Base-by-base conservation (phyloP, 2,888 invertebrate species). In the Xiphydria camelus region DNA sequence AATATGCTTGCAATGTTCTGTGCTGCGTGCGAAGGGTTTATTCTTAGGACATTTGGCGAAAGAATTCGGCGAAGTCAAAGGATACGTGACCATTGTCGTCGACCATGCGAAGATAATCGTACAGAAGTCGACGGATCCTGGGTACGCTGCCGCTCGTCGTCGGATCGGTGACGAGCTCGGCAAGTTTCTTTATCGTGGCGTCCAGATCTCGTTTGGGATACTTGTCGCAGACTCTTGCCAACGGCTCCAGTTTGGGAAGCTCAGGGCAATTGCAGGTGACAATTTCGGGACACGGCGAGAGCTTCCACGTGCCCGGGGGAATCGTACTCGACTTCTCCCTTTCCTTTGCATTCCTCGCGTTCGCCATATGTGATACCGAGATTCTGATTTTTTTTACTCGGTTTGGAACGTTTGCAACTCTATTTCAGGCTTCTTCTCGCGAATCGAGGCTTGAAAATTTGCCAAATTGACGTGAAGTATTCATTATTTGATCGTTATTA, bases 51-150 rank as follows among this genome's bases (percentile, higher is more conserved):
- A 4, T 26, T 3, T n/a, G 5, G 0, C 14, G n/a, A 26, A 5
- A 3, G 10, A 26, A 6, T 2, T 2, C 6, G 14, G 5, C 10
- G 4, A 26, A 26, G 2, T 21, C 14, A 10, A 68, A 70, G 68
- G 70, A 70, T 72, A 72, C 72, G 26, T 57, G 70, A 49, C 62
- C 69, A 6, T 41, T 23, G 17, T 46, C 20, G 31, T 39, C 57
- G 9, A 56, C 43, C 31, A 58, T 41, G 9, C 37, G 31, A 5
- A 68, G 39, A 42, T 64, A 64, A 45, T 59, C 48, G 4, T 51
- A 31, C 1, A 72, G 33, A 17, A 69, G 51, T 36, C 53, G 50
- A 34, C 44, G 45, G 39, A 69, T 63, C 44, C 67, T 51, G 2
- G 39, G 6, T 12, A 42, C 41, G 34, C 45, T 55, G 19, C 45